phyloP scores from a whole-genome alignment of 2,113 vertebrate species.

The Misgurnus mizolepis region DNA sequence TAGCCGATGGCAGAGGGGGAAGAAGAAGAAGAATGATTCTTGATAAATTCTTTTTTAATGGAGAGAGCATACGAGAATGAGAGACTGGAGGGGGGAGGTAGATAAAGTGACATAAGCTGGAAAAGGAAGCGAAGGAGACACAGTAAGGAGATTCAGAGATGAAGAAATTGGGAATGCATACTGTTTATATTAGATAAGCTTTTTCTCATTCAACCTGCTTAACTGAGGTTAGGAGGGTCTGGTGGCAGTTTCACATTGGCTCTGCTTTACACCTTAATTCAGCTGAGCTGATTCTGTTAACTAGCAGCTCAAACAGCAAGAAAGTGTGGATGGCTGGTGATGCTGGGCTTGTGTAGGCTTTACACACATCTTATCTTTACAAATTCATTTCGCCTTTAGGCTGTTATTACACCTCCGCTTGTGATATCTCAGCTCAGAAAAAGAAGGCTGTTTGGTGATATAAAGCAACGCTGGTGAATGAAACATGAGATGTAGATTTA shows the following conservation, averaged over 20 bases:
- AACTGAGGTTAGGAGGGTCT: constrained; percentile 28
- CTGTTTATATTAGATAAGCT: constrained; percentile 22
- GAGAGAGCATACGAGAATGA: constrained; percentile 25
- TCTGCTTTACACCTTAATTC: constrained; percentile 24
- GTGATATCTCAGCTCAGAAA: constrained; percentile 21
- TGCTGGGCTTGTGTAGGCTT: constrained; percentile 14
- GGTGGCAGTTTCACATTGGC: not conserved
- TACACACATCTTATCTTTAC: constrained; percentile 8
- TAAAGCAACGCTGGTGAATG: constrained; percentile 30
- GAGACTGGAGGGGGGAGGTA: constrained; percentile 18
- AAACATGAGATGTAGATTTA: constrained; percentile 15
- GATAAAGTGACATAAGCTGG: not conserved
- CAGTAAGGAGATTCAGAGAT: not conserved
- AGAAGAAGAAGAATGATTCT: constrained; percentile 39
- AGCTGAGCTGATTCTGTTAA: constrained; percentile 36
- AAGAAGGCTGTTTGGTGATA: constrained; percentile 19
- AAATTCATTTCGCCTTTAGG: constrained; percentile 14
- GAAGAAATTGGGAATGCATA: not conserved
- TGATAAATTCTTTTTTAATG: constrained; percentile 42
- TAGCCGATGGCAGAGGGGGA: constrained; percentile 6
- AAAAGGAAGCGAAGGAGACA: constrained; percentile 1
- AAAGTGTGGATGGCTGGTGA: not conserved
- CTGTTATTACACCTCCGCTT: not conserved
- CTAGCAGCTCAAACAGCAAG: not conserved
- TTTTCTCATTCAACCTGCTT: constrained; percentile 6